Evolutionary conservation across 2,113 vertebrate genomes (phyloP).

Genomic region (Dicrurus megarhynchus): DNA sequence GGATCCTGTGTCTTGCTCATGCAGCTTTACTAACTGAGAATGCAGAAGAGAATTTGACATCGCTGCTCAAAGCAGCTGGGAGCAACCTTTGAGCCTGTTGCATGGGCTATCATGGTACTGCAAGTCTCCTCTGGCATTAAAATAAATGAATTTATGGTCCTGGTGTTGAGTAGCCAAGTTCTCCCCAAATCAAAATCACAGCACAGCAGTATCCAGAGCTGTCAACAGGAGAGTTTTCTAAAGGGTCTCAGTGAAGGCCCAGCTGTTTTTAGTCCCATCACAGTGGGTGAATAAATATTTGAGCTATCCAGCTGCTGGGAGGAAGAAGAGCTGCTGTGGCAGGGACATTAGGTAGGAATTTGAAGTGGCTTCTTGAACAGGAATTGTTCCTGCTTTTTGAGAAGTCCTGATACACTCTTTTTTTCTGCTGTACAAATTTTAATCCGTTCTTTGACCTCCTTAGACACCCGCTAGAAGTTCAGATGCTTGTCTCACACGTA

Average conservation of each 20-base stretch:
- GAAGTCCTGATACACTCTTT: not conserved
- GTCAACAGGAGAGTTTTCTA: not conserved
- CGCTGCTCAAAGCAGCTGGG: not conserved
- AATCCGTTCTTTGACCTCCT: not conserved
- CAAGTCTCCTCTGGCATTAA: not conserved
- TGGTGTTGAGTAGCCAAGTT: not conserved
- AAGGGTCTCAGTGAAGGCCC: not conserved
- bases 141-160: not conserved
- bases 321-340: not conserved
- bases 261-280: not conserved
- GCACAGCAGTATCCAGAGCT: not conserved
- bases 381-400: not conserved
- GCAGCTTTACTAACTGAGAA: not conserved
- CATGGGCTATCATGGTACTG: not conserved
- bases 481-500: not conserved
- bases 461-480: not conserved
- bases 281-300: not conserved
- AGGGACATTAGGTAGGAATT: not conserved
- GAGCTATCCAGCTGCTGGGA: not conserved
- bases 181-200: not conserved
- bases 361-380: not conserved
- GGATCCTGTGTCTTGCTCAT: not conserved
- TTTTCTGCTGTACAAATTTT: not conserved
- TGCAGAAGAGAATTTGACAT: not conserved
- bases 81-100: not conserved